Evolutionary conservation across 1,140 invertebrate genomes (phyloP).

Genomic region (Pygmarrhopalites habei): DNA sequence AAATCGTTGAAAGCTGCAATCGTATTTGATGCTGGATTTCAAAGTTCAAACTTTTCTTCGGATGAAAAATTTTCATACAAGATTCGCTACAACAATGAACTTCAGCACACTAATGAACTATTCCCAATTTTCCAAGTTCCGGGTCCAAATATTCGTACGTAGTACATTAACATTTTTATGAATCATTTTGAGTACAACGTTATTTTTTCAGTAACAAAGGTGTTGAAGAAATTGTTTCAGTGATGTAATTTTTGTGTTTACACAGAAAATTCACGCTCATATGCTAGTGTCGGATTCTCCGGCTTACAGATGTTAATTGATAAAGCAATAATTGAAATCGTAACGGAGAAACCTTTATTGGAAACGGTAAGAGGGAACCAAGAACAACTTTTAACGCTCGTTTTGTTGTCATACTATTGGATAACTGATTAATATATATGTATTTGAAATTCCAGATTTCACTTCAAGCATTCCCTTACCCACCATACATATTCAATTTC

Average conservation of each 20-base stretch:
- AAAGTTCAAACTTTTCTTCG: background rate
- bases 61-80: constrained; percentile 19
- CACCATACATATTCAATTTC: constrained; percentile 16
- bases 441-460: constrained; percentile 16
- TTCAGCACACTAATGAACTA: constrained; percentile 51
- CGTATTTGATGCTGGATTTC: constrained; percentile 24
- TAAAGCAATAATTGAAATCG: constrained; percentile 15
- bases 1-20: constrained; percentile 18
- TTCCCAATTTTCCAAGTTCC: constrained; percentile 61
- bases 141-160: constrained; percentile 48
- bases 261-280: too few relatives aligned
- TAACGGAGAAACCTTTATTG: constrained; percentile 3
- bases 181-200: background rate
- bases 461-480: constrained; percentile 37
- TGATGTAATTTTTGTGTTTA: background rate
- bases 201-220: background rate
- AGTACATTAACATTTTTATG: background rate
- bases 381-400: background rate
- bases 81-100: constrained; percentile 23
- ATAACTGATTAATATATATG: background rate
- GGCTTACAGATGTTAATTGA: constrained; percentile 31
- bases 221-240: too few relatives aligned
- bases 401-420: background rate
- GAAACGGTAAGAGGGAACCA: constrained; percentile 12
- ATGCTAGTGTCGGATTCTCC: constrained; percentile 26